Evolutionary conservation across 1,140 invertebrate species (phyloP), one percentile per base, ranked within the genome.

Genomic region (Rhyacophila brunnea): DNA sequence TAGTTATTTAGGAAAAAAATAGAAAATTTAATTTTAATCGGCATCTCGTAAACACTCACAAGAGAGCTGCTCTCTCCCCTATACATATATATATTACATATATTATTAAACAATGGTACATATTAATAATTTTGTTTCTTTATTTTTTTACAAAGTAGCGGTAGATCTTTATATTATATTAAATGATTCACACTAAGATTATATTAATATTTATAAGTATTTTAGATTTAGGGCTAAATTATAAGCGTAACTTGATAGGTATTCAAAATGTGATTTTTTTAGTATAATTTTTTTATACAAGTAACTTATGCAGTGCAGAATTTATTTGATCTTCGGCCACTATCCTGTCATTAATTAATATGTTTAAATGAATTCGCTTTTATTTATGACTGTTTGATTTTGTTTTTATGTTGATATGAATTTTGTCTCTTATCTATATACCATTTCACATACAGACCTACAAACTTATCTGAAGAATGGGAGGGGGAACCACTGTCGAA

Each of bases 111-210:
- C 23, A 28, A 28, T 28, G 23, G 23, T 19, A 45, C 43, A 45
- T 45, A 40, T 40, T 40, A n/a, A 40, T 57, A 11, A 62, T 46
- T 58, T 62, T 43, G 35, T 62, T 62, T 52, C 43, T 40, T 50
- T 62, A 62, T 62, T 62, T 62, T 62, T 62, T 58, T 62, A 62
- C 50, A 40, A 56, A 50, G 40, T 58, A 58, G 48, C 28, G 13
- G 15, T 58, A 58, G 48, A 28, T 15, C 40, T 49, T 58, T 58
- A 46, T 47, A 54, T 43, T 52, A 54, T 13, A 28, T 45, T 40
- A 45, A 3, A 15, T 45, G 17, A 44, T 36, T 34, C 13, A 54
- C 11, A 52, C 11, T 52, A 40, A 36, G 9, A 43, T 52, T 38
- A 42, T 28, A 28, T 45, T 45, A 45, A 45, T 4, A 45, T n/a